phyloP scores from a whole-genome alignment of 2,888 invertebrate species.

The Drosophila greeni region DNA sequence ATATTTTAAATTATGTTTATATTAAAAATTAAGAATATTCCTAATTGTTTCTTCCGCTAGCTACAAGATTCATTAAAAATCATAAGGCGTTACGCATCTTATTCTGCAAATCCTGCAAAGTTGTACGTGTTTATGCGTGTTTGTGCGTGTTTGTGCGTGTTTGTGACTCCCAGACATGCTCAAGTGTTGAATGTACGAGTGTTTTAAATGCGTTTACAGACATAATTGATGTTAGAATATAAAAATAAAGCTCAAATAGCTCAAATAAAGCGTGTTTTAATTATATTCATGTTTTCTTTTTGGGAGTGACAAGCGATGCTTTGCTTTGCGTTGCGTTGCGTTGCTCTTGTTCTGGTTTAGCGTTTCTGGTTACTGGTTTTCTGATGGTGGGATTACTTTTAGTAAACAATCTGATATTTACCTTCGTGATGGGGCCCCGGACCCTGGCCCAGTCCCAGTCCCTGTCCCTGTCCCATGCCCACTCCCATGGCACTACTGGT shows the following conservation, averaged over 20 bases:
- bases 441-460: constrained; percentile 47
- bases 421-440: constrained; percentile 62
- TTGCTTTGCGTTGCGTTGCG: constrained; percentile 8
- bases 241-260: not conserved
- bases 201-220: not conserved
- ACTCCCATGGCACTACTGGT: constrained; percentile 44
- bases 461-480: constrained; percentile 44
- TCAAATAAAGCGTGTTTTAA: not conserved
- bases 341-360: constrained; percentile 8
- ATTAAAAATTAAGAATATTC: not conserved
- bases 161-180: constrained; percentile 16
- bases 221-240: not conserved
- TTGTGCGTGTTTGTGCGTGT: not conserved
- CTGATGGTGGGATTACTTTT: not conserved
- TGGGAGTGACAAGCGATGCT: constrained; percentile 19
- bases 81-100: not conserved
- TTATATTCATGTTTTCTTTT: not conserved
- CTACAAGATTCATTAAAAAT: too few relatives aligned
- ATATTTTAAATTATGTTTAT: not conserved
- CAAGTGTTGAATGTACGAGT: constrained; percentile 1
- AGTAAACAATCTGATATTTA: constrained; percentile 54
- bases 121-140: too few relatives aligned
- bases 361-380: constrained; percentile 12
- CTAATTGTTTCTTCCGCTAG: too few relatives aligned
- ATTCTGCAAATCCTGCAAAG: not conserved